phyloP scores from a whole-genome alignment of 2,888 invertebrate species.

The Zygogramma bicolorata region DNA sequence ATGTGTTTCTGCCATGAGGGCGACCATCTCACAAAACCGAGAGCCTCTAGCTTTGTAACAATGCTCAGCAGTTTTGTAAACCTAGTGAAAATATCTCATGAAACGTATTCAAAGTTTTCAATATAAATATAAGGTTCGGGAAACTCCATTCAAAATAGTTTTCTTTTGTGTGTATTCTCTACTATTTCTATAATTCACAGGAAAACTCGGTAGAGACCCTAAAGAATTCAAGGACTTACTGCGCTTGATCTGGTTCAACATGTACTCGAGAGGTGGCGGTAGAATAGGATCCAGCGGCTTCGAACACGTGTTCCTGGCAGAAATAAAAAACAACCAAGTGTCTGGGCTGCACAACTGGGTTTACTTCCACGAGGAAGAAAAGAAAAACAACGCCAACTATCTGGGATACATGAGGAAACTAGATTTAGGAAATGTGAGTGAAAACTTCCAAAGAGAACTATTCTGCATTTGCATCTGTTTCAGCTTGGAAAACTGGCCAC shows the following conservation, averaged over 20 bases:
- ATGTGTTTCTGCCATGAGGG: too few relatives aligned
- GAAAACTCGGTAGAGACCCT: conserved; percentile 74
- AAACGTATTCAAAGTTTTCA: too few relatives aligned
- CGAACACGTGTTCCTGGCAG: conserved; percentile 92
- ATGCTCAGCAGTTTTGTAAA: too few relatives aligned
- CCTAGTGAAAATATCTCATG: too few relatives aligned
- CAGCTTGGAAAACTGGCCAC: too few relatives aligned
- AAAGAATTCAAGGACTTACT: conserved; percentile 80
- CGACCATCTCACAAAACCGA: too few relatives aligned
- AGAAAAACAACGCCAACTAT: conserved; percentile 78
- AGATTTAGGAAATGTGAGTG: conserved; percentile 78
- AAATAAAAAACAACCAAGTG: conserved; percentile 83
- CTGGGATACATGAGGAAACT: conserved; percentile 82
- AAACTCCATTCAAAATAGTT: too few relatives aligned
- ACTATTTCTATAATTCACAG: conserved; percentile 60
- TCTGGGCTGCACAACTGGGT: conserved; percentile 94
- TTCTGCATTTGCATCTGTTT: too few relatives aligned
- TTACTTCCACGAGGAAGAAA: conserved; percentile 84
- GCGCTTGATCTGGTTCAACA: conserved; percentile 82
- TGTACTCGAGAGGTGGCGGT: conserved; percentile 85
- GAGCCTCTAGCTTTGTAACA: too few relatives aligned
- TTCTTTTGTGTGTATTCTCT: too few relatives aligned
- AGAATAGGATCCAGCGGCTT: conserved; percentile 90
- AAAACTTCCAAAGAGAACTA: too few relatives aligned
- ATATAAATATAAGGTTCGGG: too few relatives aligned